A percentile compares a stretch with the other conserved stretches of the same genome.
Evolutionary conservation across 2,888 invertebrate genomes (phyloP).

Genomic region (Fragum sueziense): DNA sequence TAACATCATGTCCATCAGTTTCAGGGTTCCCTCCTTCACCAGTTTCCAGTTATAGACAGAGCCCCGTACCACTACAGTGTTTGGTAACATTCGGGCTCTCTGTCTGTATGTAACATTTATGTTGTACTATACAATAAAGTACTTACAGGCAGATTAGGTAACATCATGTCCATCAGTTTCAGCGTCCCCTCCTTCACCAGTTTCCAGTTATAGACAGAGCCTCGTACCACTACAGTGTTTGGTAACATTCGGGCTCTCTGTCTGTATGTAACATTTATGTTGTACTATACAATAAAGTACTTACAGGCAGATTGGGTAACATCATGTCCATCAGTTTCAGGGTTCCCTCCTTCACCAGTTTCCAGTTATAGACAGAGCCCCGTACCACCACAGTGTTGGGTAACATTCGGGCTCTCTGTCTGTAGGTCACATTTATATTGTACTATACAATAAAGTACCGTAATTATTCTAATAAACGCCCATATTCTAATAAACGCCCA

Average conservation of each 20-base stretch:
- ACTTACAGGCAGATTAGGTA: conserved; percentile 76
- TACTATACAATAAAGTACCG: too few species aligned
- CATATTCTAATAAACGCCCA: too few species aligned
- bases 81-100: conserved; percentile 85
- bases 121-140: too few species aligned
- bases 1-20: conserved; percentile 80
- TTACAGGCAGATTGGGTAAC: conserved; percentile 76
- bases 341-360: conserved; percentile 94
- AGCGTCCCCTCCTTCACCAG: conserved; percentile 93
- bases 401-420: conserved; percentile 88
- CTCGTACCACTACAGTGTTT: conserved; percentile 90
- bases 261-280: conserved; percentile 93
- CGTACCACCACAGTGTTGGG: conserved; percentile 89
- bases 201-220: conserved; percentile 94
- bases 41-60: conserved; percentile 94
- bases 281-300: too few species aligned
- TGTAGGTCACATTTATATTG: conserved; percentile 92
- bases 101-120: conserved; percentile 95
- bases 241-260: conserved; percentile 86
- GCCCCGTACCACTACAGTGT: conserved; percentile 91
- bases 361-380: conserved; percentile 95
- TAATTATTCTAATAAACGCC: too few species aligned
- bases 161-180: conserved; percentile 80
- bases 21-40: conserved; percentile 92
- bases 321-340: conserved; percentile 80